A percentile compares a stretch with the other conserved stretches of the same genome.
Evolutionary conservation across 2,113 vertebrate species (phyloP).

Genomic region (Romanogobio albipinnatus): DNA sequence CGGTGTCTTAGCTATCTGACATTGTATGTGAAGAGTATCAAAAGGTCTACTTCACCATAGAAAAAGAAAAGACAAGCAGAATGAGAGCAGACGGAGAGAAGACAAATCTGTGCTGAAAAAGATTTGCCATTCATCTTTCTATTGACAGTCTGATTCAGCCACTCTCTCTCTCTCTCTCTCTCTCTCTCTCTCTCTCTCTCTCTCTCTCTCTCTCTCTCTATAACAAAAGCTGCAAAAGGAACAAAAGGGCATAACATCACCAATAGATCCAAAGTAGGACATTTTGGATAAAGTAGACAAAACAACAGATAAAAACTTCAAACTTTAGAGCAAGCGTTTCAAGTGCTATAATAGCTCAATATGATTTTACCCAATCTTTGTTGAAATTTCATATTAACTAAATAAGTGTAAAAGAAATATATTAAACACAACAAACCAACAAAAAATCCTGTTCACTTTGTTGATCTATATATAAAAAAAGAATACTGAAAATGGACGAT

Average conservation of each 20-base stretch:
- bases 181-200: too few species aligned
- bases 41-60: conserved; percentile 28
- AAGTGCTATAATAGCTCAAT: background rate
- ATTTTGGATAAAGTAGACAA: background rate
- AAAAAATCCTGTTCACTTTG: background rate
- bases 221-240: conserved; percentile 8
- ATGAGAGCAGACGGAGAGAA: background rate
- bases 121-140: conserved; percentile 44
- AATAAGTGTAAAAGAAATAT: background rate
- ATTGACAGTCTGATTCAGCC: conserved; percentile 24
- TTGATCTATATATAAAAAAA: background rate
- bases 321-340: background rate
- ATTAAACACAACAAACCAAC: background rate
- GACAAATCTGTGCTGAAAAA: conserved; percentile 40
- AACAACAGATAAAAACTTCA: background rate
- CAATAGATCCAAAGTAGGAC: conserved; percentile 10
- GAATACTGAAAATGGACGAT: background rate
- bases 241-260: conserved; percentile 27
- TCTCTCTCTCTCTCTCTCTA: background rate
- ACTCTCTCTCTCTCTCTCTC: background rate
- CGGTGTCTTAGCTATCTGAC: conserved; percentile 13
- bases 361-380: background rate
- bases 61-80: background rate
- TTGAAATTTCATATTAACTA: background rate
- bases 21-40: conserved; percentile 22